Percentiles rank a stretch among this genome's conserved stretches.
These are phyloP conservation scores for Oasisia sp. DNA, from an alignment of 2,888 invertebrate genomes.

Conservation along the genomic window DNA sequence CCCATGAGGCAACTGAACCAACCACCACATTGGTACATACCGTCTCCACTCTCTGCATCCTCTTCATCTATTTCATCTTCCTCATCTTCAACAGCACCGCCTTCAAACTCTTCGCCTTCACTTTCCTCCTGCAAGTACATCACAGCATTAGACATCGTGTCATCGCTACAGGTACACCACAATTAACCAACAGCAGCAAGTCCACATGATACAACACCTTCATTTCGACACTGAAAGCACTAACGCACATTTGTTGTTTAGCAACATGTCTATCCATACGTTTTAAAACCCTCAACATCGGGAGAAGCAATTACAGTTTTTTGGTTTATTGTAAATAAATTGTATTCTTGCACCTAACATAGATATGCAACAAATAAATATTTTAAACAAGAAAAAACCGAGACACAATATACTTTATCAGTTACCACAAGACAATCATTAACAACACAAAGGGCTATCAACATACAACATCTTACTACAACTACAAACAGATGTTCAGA, in stretches of 20 bases:
- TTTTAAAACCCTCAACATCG: background rate
- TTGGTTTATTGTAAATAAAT: background rate
- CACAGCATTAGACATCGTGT: background rate
- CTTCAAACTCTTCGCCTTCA: constrained; percentile 43
- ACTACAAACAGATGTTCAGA: background rate
- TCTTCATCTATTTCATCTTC: constrained; percentile 38
- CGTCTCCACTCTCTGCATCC: constrained; percentile 30
- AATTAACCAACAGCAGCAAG: too few relatives aligned
- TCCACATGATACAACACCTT: too few relatives aligned
- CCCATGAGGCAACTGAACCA: background rate
- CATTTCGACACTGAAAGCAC: background rate
- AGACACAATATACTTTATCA: too few relatives aligned
- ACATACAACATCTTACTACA: background rate
- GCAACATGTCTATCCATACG: background rate
- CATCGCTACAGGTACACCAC: background rate
- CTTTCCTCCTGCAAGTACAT: constrained; percentile 34
- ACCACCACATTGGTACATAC: background rate
- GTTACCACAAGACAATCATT: background rate
- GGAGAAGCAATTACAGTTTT: background rate
- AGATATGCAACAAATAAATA: too few relatives aligned
- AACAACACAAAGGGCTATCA: background rate
- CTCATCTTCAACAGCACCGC: constrained; percentile 40
- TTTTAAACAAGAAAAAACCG: too few relatives aligned
- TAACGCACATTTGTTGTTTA: background rate
- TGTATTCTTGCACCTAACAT: too few relatives aligned